Evolutionary conservation across 2,888 invertebrate genomes (phyloP), one percentile per base, ranked within the genome.

Genomic region (Thecocarcelia acutangulata): DNA sequence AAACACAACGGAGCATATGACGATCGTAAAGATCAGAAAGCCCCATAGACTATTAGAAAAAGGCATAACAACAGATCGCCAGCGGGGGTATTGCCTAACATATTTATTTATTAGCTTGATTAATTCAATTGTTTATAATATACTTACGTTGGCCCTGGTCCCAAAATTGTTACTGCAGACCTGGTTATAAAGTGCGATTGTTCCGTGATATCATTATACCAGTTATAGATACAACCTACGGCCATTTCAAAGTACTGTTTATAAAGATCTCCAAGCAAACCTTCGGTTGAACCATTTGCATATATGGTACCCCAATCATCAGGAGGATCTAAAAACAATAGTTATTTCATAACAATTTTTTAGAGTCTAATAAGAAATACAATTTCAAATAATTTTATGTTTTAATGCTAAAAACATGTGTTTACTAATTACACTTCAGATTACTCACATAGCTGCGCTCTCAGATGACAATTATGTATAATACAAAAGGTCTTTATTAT

Each of bases 191-290:
- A 79, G 21, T 85, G 83, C 0, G 90, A 90, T 4, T 88, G 87
- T 83, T 90, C 90, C 13, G 88, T 89, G 4, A 89, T 85, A 28
- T 87, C 85, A 75, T 89, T 84, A 42, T 90, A 90, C 90, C 90
- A 90, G 78, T 90, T 90, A 82, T 90, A 90, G 17, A 90, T 87
- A 70, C 90, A 89, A 1, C 90, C 90, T 56, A 90, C 88, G 44
- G 89, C 89, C 80, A 90, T 40, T 64, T 90, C 90, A 1, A 87
- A 87, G 12, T 87, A 85, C 40, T 89, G 88, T 2, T 85, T 85
- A 50, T 88, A 90, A 1, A 90, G 79, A 37, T 88, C 89, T 0
- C 90, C 90, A 75, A 90, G 69, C 87, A 89, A 87, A 21, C 90
- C 90, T n/a, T 86, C 85, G 1, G 88, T 87, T 13, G 87, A 84